Percentiles rank a stretch among this genome's conserved stretches.
These are phyloP conservation scores for Chondrilla cf. caribensis DNA, from an alignment of 37 sponge, comb jelly and placozoan genomes.

Conservation along the genomic window DNA sequence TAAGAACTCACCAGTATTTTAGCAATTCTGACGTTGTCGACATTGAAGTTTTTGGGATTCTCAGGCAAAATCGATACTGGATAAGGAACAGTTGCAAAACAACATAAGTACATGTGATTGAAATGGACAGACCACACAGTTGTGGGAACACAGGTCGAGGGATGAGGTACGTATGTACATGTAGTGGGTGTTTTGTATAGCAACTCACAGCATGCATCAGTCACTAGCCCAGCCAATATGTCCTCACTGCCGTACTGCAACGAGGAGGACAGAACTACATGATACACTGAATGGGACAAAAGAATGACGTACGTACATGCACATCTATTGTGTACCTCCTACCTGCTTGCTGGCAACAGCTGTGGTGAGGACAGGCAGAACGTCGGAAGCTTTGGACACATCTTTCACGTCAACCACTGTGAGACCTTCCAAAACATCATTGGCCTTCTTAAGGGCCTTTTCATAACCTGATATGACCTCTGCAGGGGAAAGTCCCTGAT, in stretches of 20 bases:
- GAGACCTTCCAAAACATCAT: conserved; percentile 74
- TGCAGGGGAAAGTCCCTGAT: conserved; percentile 87
- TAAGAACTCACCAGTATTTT: conserved; percentile 77
- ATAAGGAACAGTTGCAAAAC: background rate
- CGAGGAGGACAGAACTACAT: no score
- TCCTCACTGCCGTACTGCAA: conserved; percentile 84
- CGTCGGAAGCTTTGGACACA: conserved; percentile 49
- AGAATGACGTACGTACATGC: no score
- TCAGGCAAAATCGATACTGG: conserved; percentile 70
- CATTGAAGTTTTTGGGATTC: conserved; percentile 79
- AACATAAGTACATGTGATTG: conserved; percentile 26
- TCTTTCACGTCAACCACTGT: conserved; percentile 61
- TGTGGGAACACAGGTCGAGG: background rate
- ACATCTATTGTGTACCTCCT: no score
- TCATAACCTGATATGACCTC: conserved; percentile 93
- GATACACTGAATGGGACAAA: no score
- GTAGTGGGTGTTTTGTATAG: background rate
- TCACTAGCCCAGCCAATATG: conserved; percentile 81
- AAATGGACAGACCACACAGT: no score
- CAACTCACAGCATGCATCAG: conserved; percentile 89
- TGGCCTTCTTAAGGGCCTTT: conserved; percentile 68
- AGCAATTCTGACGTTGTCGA: conserved; percentile 85
- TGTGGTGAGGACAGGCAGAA: conserved; percentile 65
- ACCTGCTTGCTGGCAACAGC: conserved; percentile 85
- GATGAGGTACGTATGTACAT: no score